These are phyloP conservation scores for Ectemnius continuus DNA, from an alignment of 2,888 invertebrate species.

Conservation along the genomic window DNA sequence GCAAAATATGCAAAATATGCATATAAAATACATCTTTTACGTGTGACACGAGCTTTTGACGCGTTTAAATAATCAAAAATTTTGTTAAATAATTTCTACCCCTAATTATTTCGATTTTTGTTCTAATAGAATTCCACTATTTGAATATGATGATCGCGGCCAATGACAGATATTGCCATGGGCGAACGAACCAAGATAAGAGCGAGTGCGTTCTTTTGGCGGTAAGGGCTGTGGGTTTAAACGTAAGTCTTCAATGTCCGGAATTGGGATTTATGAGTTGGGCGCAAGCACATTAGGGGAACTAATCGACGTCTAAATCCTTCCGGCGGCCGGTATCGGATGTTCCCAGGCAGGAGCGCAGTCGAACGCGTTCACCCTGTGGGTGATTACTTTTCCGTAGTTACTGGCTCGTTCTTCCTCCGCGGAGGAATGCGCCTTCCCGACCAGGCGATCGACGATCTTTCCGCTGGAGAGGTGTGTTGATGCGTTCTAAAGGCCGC, in stretches of 20 bases:
- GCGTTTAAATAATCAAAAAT: too few relatives aligned
- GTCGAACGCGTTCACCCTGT: slow-evolving; percentile 14
- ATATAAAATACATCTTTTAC: neutral
- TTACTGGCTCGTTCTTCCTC: slow-evolving; percentile 35
- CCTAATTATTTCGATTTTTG: too few relatives aligned
- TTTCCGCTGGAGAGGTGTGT: slow-evolving; percentile 40
- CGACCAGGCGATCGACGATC: slow-evolving; percentile 45
- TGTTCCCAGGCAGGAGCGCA: slow-evolving; percentile 21
- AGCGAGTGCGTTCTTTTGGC: neutral
- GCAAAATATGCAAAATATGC: slow-evolving; percentile 5
- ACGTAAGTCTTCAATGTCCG: neutral
- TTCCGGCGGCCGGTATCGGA: slow-evolving; percentile 19
- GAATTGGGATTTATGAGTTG: slow-evolving; percentile 47
- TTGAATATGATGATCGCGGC: too few relatives aligned
- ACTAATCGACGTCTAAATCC: slow-evolving; percentile 40
- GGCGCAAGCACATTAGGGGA: slow-evolving; percentile 22
- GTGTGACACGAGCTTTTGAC: neutral
- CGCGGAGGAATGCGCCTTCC: slow-evolving; percentile 36
- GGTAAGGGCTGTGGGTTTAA: neutral
- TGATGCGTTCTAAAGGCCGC: slow-evolving; percentile 43
- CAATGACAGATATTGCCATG: too few relatives aligned
- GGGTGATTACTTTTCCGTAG: slow-evolving; percentile 46
- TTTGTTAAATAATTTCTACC: too few relatives aligned
- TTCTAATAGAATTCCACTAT: too few relatives aligned
- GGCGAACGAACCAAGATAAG: neutral